These are phyloP conservation scores for Carcinoscorpius rotundicauda DNA, from an alignment of 1,140 invertebrate species.

Conservation along the genomic window DNA sequence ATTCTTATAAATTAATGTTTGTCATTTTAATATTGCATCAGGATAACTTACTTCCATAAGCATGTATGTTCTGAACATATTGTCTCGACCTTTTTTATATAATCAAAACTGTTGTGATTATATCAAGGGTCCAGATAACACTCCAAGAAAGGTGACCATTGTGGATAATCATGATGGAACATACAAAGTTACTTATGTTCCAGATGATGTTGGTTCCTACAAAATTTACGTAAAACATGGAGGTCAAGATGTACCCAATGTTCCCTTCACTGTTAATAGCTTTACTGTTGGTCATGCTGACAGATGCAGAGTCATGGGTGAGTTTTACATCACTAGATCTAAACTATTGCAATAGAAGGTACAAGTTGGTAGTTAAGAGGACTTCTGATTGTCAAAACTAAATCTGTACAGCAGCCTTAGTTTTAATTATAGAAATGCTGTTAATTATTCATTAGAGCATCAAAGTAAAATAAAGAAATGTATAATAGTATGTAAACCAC, in stretches of 20 bases:
- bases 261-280: slow-evolving; percentile 56
- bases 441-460: too few relatives aligned
- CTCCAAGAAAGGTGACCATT: slow-evolving; percentile 50
- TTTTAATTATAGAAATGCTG: too few relatives aligned
- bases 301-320: slow-evolving; percentile 55
- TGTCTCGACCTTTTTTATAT: not conserved
- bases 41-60: too few relatives aligned
- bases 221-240: slow-evolving; percentile 89
- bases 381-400: too few relatives aligned
- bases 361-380: too few relatives aligned
- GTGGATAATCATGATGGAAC: slow-evolving; percentile 78
- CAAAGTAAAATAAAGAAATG: too few relatives aligned
- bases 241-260: slow-evolving; percentile 85
- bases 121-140: slow-evolving; percentile 58
- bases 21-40: too few relatives aligned
- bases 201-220: slow-evolving; percentile 84
- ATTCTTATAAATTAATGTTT: too few relatives aligned
- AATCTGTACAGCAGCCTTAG: too few relatives aligned
- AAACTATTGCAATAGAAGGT: too few relatives aligned
- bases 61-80: too few relatives aligned
- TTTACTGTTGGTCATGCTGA: slow-evolving; percentile 43
- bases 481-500: too few relatives aligned
- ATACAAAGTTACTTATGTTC: slow-evolving; percentile 87
- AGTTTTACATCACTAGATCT: not conserved
- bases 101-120: not conserved